Conservation (phyloP, 2,888 invertebrate species). For the Callyntrura guangdongensis region DNA sequence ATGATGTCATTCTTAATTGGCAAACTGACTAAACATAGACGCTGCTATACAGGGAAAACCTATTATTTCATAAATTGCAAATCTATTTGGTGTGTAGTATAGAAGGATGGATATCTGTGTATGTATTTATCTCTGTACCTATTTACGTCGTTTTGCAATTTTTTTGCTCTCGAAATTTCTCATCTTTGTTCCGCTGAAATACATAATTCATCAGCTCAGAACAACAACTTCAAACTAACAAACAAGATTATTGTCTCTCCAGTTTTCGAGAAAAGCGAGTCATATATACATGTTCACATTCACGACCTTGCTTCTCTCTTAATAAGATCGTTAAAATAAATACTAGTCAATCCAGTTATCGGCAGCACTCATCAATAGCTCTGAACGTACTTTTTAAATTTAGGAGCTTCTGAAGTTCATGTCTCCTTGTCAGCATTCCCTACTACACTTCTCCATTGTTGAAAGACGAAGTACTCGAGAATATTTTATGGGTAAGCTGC, state of each 20-base stretch:
- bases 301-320: background rate
- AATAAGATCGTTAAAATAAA: constrained; percentile 41
- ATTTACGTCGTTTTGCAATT: background rate
- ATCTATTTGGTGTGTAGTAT: background rate
- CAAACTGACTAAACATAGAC: constrained; percentile 11
- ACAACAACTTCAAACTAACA: background rate
- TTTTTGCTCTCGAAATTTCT: constrained; percentile 8
- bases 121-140: background rate
- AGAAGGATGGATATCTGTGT: background rate
- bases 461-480: background rate
- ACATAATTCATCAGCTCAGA: constrained; percentile 39
- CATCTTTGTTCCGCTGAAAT: constrained; percentile 33
- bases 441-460: constrained; percentile 1
- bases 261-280: constrained; percentile 10
- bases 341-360: constrained; percentile 33
- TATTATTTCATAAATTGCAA: constrained; percentile 30
- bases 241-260: constrained; percentile 35
- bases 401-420: background rate
- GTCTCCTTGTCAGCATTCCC: constrained; percentile 7
- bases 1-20: constrained; percentile 74
- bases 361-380: constrained; percentile 21
- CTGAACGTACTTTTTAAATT: background rate
- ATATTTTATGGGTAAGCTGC: background rate
- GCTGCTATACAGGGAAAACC: constrained; percentile 48
- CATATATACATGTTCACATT: background rate